phyloP scores from a whole-genome alignment of 2,797 vertebrate species.

The Pseudochaenichthys georgianus region DNA sequence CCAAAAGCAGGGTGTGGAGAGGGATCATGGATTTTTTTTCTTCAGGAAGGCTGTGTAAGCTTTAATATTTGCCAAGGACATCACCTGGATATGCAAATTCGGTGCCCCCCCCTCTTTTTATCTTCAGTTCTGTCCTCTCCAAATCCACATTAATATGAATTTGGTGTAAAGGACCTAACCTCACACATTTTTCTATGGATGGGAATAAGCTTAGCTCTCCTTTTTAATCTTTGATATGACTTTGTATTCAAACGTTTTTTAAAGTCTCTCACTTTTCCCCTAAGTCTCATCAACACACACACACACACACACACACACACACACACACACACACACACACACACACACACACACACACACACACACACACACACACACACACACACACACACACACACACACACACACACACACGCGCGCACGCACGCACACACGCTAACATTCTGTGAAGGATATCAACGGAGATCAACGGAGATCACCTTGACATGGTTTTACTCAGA shows the following conservation, averaged over 20 bases:
- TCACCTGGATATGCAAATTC: slow-evolving; percentile 52
- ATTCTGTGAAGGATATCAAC: slow-evolving; percentile 28
- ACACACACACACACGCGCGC: neutral
- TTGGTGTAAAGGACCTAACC: slow-evolving; percentile 29
- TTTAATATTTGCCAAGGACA: slow-evolving; percentile 59
- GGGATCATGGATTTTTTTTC: slow-evolving; percentile 16
- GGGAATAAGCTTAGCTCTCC: slow-evolving; percentile 30
- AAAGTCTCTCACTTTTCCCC: slow-evolving; percentile 18
- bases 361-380: too few relatives aligned
- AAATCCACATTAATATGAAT: slow-evolving; percentile 62
- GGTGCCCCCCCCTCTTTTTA: slow-evolving; percentile 3
- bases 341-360: too few relatives aligned
- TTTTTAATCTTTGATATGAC: slow-evolving; percentile 46
- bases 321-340: too few relatives aligned
- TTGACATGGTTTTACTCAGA: slow-evolving; percentile 52
- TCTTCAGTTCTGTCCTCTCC: slow-evolving; percentile 37
- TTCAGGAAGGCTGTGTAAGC: slow-evolving; percentile 6
- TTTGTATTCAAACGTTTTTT: slow-evolving; percentile 33
- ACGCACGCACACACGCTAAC: neutral
- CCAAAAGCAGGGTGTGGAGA: slow-evolving; percentile 1
- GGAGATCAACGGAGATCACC: slow-evolving; percentile 55
- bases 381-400: too few relatives aligned
- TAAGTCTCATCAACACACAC: neutral
- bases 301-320: neutral
- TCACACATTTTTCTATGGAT: slow-evolving; percentile 33